Evolutionary conservation across 2,113 vertebrate genomes (phyloP).

Genomic region (Laterallus jamaicensis): DNA sequence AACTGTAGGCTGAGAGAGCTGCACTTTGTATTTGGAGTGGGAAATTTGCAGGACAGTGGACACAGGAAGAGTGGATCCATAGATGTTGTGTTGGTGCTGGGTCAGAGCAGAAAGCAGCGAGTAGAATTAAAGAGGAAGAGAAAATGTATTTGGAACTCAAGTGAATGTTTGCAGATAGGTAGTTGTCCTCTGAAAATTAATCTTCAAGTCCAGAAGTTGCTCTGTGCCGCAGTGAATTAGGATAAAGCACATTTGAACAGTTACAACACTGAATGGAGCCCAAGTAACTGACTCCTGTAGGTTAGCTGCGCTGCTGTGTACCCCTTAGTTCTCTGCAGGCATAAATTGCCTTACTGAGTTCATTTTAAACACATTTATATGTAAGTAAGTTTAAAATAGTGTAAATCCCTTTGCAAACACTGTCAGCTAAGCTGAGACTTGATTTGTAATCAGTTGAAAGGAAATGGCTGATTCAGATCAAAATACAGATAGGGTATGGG

Average conservation of each 20-base stretch:
- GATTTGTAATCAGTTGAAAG: background rate
- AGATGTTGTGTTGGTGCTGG: background rate
- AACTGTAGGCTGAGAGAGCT: background rate
- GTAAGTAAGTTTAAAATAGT: background rate
- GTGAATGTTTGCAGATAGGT: background rate
- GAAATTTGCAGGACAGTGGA: background rate
- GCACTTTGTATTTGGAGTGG: background rate
- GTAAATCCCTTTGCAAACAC: background rate
- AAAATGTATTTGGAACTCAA: background rate
- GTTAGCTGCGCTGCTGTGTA: background rate
- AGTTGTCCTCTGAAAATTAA: background rate
- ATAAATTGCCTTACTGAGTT: background rate
- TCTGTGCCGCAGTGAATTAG: background rate
- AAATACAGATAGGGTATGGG: background rate
- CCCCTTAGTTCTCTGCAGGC: background rate
- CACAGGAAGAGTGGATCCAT: background rate
- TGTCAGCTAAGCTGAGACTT: background rate
- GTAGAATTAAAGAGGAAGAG: background rate
- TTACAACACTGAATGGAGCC: background rate
- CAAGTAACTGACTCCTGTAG: background rate
- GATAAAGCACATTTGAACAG: background rate
- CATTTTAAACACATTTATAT: background rate
- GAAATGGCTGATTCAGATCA: background rate
- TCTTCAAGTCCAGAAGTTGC: background rate
- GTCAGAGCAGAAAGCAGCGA: background rate